phyloP scores from a whole-genome alignment of 2,888 invertebrate species.

The Malachius bipustulatus region DNA sequence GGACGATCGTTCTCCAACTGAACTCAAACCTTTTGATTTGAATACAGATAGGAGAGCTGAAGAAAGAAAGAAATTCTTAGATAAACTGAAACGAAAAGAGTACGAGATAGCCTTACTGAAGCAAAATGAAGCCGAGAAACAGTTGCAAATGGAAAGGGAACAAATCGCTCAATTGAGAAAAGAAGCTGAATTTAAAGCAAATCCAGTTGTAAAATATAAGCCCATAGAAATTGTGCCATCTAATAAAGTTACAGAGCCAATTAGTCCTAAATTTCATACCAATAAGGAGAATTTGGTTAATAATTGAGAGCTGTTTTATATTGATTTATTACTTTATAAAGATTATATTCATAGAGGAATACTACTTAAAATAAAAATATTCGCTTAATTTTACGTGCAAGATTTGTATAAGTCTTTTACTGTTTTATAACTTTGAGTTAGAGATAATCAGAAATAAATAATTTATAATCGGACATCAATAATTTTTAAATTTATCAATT shows the following conservation, averaged over 20 bases:
- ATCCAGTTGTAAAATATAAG: slow-evolving; percentile 44
- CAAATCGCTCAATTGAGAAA: slow-evolving; percentile 43
- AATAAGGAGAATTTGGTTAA: slow-evolving; percentile 19
- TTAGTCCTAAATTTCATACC: slow-evolving; percentile 44
- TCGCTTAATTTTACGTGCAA: too few species aligned
- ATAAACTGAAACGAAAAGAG: slow-evolving; percentile 36
- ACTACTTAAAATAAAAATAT: too few species aligned
- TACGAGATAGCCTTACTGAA: slow-evolving; percentile 12
- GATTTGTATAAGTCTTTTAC: too few species aligned
- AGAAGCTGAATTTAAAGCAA: slow-evolving; percentile 48
- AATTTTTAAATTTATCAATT: too few species aligned
- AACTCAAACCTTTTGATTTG: slow-evolving; percentile 45
- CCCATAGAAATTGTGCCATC: slow-evolving; percentile 43
- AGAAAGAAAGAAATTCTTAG: slow-evolving; percentile 50
- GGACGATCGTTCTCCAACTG: slow-evolving; percentile 36
- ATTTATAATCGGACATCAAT: too few species aligned
- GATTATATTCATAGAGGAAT: too few species aligned
- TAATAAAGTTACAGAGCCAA: slow-evolving; percentile 48
- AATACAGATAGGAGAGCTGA: slow-evolving; percentile 51
- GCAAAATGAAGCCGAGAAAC: slow-evolving; percentile 34
- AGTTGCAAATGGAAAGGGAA: slow-evolving; percentile 37
- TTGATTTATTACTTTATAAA: too few species aligned
- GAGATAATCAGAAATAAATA: too few species aligned
- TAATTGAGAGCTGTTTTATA: not conserved
- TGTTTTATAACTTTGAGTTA: too few species aligned